Evolutionary conservation across 2,113 vertebrate genomes (phyloP).

Genomic region (Microtus montanus): DNA sequence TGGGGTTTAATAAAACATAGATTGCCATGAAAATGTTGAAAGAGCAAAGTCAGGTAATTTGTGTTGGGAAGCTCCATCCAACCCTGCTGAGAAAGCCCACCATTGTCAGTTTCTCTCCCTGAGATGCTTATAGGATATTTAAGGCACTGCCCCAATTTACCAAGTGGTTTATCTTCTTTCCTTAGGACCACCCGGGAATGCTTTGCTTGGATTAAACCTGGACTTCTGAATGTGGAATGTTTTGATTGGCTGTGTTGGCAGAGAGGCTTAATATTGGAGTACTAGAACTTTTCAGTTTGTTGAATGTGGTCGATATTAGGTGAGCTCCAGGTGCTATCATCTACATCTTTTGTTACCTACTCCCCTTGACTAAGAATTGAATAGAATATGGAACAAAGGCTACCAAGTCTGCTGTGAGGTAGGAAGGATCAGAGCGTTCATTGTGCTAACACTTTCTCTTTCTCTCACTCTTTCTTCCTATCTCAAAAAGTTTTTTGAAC

Average conservation of each 20-base stretch:
- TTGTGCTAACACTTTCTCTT: neutral
- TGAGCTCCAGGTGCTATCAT: neutral
- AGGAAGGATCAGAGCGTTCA: neutral
- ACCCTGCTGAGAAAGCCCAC: no score
- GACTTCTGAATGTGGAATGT: no score
- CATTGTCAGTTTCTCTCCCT: no score
- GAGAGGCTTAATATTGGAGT: no score
- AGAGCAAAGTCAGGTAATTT: neutral
- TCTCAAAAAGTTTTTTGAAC: no score
- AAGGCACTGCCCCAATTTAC: fast-evolving
- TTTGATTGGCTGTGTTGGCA: no score
- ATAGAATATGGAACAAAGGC: neutral
- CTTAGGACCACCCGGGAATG: no score
- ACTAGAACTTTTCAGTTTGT: neutral
- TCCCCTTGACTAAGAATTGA: neutral
- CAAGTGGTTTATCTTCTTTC: no score
- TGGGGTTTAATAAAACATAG: neutral
- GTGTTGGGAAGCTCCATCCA: no score
- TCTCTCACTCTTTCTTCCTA: neutral
- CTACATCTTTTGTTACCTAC: neutral
- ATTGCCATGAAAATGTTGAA: neutral
- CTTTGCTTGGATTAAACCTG: no score
- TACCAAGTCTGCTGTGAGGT: neutral
- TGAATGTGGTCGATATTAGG: fast-evolving
- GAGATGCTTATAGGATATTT: no score